Conservation (phyloP, 2,113 vertebrate genomes). For the Bubo bubo region DNA sequence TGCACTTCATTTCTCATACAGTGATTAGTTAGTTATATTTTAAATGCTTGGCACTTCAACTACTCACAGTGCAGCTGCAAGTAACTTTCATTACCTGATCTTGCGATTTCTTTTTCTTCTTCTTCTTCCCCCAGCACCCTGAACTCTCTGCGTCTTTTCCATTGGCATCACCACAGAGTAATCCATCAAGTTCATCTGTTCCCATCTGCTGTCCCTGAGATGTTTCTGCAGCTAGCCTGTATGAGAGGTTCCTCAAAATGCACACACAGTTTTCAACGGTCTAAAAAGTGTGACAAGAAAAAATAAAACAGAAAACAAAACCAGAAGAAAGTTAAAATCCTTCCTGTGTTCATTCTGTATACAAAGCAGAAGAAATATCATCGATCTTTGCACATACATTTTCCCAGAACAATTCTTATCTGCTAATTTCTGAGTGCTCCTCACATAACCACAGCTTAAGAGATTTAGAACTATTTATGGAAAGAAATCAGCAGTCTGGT, state of each 20-base stretch:
- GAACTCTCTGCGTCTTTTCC: slow-evolving; percentile 93
- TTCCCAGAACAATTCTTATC: background rate
- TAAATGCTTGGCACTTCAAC: background rate
- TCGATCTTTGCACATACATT: background rate
- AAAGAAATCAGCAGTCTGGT: background rate
- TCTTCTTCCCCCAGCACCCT: slow-evolving; percentile 99
- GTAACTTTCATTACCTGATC: slow-evolving; percentile 86
- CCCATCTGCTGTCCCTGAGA: slow-evolving; percentile 98
- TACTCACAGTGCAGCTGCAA: background rate
- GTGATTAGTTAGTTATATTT: background rate
- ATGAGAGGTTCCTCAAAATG: slow-evolving; percentile 98
- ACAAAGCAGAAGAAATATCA: background rate
- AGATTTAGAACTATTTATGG: background rate
- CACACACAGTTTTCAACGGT: slow-evolving; percentile 99
- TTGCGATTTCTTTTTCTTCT: slow-evolving; percentile 99
- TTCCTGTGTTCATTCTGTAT: background rate
- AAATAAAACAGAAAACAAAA: background rate
- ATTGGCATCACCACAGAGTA: slow-evolving; percentile 91
- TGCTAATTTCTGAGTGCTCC: background rate
- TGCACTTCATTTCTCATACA: background rate
- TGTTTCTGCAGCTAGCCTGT: slow-evolving; percentile 97
- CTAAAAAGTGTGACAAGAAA: slow-evolving; percentile 65
- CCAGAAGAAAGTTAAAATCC: background rate
- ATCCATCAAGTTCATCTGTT: slow-evolving; percentile 93
- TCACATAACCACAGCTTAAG: background rate